These are phyloP conservation scores for Carollia perspicillata DNA, from an alignment of 2,113 vertebrate species.

Conservation along the genomic window DNA sequence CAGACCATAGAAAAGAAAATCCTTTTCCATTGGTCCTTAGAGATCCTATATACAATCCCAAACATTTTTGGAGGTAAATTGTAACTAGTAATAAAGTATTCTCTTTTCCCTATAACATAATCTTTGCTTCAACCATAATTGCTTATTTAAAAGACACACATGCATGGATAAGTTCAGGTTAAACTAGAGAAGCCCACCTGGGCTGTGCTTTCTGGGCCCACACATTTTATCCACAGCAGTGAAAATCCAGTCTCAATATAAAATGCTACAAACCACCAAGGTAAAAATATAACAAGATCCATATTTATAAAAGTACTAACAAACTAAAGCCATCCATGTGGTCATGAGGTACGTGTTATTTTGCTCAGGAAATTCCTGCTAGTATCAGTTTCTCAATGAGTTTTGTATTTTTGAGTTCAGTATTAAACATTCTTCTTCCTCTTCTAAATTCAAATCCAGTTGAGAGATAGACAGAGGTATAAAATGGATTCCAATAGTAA, in stretches of 20 bases:
- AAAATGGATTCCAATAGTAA: not conserved
- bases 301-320: not conserved
- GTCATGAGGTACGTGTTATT: not conserved
- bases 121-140: not conserved
- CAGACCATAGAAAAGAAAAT: not conserved
- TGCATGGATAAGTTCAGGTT: not conserved
- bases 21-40: not conserved
- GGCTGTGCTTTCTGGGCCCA: not conserved
- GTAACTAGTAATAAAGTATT: not conserved
- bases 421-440: not conserved
- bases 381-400: not conserved
- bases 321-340: not conserved
- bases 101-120: not conserved
- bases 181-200: not conserved
- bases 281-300: not conserved
- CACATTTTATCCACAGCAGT: not conserved
- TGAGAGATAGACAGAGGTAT: not conserved
- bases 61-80: not conserved
- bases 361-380: not conserved
- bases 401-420: not conserved
- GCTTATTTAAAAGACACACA: not conserved
- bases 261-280: not conserved
- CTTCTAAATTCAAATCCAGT: not conserved
- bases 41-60: not conserved
- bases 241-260: not conserved